Evolutionary conservation across 2,797 vertebrate species (phyloP).

Genomic region (Clarias fuscus): DNA sequence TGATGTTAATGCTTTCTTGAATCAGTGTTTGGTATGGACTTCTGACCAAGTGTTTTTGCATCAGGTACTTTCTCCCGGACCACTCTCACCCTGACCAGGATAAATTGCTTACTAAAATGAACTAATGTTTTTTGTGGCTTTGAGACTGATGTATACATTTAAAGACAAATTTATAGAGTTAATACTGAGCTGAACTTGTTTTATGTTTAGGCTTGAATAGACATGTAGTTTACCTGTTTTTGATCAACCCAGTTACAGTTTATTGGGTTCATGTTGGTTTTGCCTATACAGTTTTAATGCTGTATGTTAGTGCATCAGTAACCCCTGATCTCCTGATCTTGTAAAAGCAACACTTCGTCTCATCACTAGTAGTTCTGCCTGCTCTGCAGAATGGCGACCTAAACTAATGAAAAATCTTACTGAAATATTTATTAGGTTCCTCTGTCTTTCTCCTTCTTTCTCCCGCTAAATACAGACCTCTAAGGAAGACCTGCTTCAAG

Average conservation of each 20-base stretch:
- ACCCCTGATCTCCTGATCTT: background rate
- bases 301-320: background rate
- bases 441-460: background rate
- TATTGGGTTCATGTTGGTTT: background rate
- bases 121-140: background rate
- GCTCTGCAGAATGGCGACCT: background rate
- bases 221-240: background rate
- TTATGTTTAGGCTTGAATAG: background rate
- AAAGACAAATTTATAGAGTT: background rate
- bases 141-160: background rate
- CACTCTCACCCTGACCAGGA: background rate
- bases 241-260: background rate
- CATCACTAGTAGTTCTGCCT: background rate
- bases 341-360: background rate
- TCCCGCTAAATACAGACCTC: conserved; percentile 81
- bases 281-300: background rate
- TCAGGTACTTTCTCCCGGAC: background rate
- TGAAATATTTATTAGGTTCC: background rate
- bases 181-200: background rate
- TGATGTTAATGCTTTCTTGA: background rate
- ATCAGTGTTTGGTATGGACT: background rate
- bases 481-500: conserved; percentile 96
- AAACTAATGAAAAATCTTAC: background rate
- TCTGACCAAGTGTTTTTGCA: background rate
- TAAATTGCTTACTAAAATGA: background rate